Evolutionary conservation across 2,888 invertebrate genomes (phyloP), one percentile per base, ranked within the genome.

Genomic region (Belgica antarctica): DNA sequence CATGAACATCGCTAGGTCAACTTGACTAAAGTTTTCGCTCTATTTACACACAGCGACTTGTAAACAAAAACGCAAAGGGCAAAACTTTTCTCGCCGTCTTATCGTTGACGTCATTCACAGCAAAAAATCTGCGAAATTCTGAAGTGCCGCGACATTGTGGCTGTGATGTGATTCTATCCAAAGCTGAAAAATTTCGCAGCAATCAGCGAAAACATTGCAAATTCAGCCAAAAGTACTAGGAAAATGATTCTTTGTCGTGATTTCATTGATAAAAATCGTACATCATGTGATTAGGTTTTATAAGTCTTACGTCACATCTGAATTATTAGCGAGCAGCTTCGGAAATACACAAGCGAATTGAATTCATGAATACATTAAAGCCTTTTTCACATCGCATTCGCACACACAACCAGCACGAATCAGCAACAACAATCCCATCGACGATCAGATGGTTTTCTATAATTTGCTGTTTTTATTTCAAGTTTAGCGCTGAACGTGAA

Each of bases 1-100:
- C 62, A n/a, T n/a, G 62, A 31, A 62, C 31, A 28, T 62, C 27
- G 8, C 31, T 62, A 62, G 62, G 62, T 62, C 62, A 62, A 15
- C 31, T 41, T 41, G 12, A 41, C 41, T 41, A 41, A 41, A 41
- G n/a, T 15, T 41, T 41, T 41, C n/a, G 41, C 41, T 41, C 41
- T 41, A 41, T 41, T 41, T 41, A 41, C 41, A 41, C n/a, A n/a
- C n/a, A n/a, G n/a, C n/a, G n/a, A n/a, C n/a, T n/a, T n/a, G n/a
- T n/a, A n/a, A n/a, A n/a, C n/a, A n/a, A n/a, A n/a, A n/a, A n/a
- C n/a, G n/a, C n/a, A n/a, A n/a, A n/a, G n/a, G n/a, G n/a, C n/a
- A n/a, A n/a, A n/a, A n/a, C n/a, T n/a, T n/a, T n/a, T n/a, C n/a
- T n/a, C n/a, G n/a, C n/a, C n/a, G 15, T 3, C 41, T 41, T 41